Evolutionary conservation across 2,113 vertebrate genomes (phyloP), one percentile per base, ranked within the genome.

Genomic region (Esox niger): DNA sequence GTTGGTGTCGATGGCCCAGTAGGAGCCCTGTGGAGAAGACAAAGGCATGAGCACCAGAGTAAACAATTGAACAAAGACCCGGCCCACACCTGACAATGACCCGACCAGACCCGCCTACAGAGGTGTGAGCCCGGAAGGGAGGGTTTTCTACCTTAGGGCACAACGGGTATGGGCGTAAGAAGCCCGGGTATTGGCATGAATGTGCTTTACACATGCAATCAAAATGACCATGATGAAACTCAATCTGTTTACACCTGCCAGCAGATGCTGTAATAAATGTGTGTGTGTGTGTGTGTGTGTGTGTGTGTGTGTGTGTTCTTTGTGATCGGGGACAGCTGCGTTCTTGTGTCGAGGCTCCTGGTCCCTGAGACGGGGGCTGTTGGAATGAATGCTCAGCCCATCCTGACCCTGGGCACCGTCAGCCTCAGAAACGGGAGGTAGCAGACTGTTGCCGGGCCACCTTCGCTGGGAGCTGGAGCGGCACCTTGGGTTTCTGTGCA

Each of bases 1-100:
- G 90, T 95, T 96, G 79, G 92, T 94, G 87, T 96, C 95, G 69
- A 96, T 96, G 74, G 95, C 95, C 95, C 95, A 96, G 79, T 96
- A 96, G 71, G 95, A 96, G 55, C 95, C 95, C 95, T 96, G 80
- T 20, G 23, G 21, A 89, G 74, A 79, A 77, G 75, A 73, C 56
- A 20, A 85, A 54, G 69, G 80, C 55, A 76, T 79, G 74, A 86
- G 73, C 13, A 56, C 23, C 60, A 30, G 62, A 49, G 56, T 67
- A 68, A 77, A 57, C n/a, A 8, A 66, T 30, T 23, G 15, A 81
- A 20, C n/a, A n/a, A 4, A n/a, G n/a, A n/a, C n/a, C n/a, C n/a
- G n/a, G n/a, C n/a, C n/a, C n/a, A n/a, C n/a, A n/a, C n/a, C n/a
- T n/a, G n/a, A 52, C 38, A 17, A 17, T 1, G 2, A 5, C 47